Base-by-base conservation (phyloP, 2,888 invertebrate species). In the Chymomyza fuscimana region DNA sequence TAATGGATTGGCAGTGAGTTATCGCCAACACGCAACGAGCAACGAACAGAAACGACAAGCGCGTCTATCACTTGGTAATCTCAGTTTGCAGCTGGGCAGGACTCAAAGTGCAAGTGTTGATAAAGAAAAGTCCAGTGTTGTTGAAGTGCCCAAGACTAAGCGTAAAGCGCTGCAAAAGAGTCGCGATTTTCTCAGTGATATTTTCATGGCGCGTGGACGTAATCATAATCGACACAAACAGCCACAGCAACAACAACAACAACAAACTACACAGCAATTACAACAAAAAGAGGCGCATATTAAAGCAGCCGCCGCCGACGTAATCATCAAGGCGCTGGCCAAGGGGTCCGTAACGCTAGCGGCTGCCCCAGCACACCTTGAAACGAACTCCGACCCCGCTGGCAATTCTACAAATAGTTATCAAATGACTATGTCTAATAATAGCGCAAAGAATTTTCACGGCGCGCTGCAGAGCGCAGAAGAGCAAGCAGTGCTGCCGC, bases 201-300 rank as follows among this genome's bases (percentile, higher is more conserved):
- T 91, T 78, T 90, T 90, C 88, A 92, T 92, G 92, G 92, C 91
- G 76, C 91, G 91, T 80, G 91, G 92, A 89, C 91, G 91, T 86
- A 90, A 91, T 85, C 90, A 91, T 70, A 88, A 90, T 80, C 89
- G 90, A 22, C 82, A 82, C 72, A 73, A 75, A 7, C 66, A 70
- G 19, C 71, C 72, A 61, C 80, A 75, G 58, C 75, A 72, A n/a
- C 65, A 68, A n/a, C 75, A 72, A 40, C 66, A 69, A 25, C 67
- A 72, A 46, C 36, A 63, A 59, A 65, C 51, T 46, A 64, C 68
- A 58, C 75, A 70, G 51, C 65, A 71, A 51, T 71, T 61, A 51
- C 67, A 74, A 65, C 63, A 74, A 50, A 67, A 68, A 54, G 70
- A 59, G 63, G 58, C 66, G 72, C 68, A 65, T 70, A 62, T 63